phyloP scores from a whole-genome alignment of 2,797 vertebrate genomes.

The Pangasius djambal region DNA sequence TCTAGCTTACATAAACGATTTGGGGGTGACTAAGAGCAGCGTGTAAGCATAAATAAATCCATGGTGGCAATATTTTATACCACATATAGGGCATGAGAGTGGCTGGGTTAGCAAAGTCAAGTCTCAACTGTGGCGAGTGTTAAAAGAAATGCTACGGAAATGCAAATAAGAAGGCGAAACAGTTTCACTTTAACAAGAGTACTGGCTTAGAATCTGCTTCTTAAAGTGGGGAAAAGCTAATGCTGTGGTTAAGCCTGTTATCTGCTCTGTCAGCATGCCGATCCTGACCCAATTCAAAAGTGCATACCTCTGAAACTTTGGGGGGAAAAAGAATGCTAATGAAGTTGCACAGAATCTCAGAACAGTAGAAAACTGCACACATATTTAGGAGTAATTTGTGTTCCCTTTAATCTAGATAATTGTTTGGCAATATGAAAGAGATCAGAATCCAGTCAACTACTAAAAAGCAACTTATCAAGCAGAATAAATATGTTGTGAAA shows the following conservation, averaged over 20 bases:
- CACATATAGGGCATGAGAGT: slow-evolving; percentile 15
- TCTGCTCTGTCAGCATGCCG: background rate
- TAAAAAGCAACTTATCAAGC: background rate
- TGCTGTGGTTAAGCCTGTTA: slow-evolving; percentile 9
- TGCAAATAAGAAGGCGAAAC: slow-evolving; percentile 39
- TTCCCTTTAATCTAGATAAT: background rate
- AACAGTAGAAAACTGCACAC: background rate
- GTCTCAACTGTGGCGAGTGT: slow-evolving; percentile 15
- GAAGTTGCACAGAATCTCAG: background rate
- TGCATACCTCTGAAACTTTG: background rate
- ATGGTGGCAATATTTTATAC: slow-evolving; percentile 38
- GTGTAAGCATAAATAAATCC: slow-evolving; percentile 54
- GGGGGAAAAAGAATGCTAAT: background rate
- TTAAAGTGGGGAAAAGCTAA: slow-evolving; percentile 2
- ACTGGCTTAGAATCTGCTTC: background rate
- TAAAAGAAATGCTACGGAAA: slow-evolving; percentile 48
- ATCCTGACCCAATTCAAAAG: slow-evolving; percentile 7
- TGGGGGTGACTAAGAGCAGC: slow-evolving; percentile 41
- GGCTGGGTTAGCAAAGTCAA: slow-evolving; percentile 34
- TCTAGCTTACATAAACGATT: slow-evolving; percentile 55
- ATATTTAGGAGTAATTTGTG: background rate
- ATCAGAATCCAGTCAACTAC: background rate
- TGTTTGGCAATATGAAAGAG: background rate
- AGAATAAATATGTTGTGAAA: background rate
- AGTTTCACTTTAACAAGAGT: slow-evolving; percentile 14